A percentile compares a stretch with the other conserved stretches of the same genome.
Conservation (phyloP, 2,888 invertebrate genomes). For the Danaus chrysippus region DNA sequence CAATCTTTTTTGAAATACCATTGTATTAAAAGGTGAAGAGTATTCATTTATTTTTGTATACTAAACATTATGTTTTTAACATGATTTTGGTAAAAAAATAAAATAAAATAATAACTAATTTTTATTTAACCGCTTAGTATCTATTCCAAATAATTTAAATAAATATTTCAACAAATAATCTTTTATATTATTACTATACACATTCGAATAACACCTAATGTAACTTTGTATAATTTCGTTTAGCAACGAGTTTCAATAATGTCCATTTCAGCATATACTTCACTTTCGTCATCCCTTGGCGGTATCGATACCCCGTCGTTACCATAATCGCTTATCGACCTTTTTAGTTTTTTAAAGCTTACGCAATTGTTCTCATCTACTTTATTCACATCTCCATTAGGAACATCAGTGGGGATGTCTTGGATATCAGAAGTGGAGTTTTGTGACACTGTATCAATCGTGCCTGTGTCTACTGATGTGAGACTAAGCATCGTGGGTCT, state of each 20-base stretch:
- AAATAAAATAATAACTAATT: too few relatives aligned
- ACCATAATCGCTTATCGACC: slow-evolving; percentile 19
- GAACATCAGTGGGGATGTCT: slow-evolving; percentile 38
- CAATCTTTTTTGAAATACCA: too few relatives aligned
- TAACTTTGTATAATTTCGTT: neutral
- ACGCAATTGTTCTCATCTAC: slow-evolving; percentile 20
- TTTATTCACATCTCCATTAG: slow-evolving; percentile 12
- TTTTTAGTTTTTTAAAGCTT: slow-evolving; percentile 19
- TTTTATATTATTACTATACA: too few relatives aligned
- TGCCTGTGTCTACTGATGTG: slow-evolving; percentile 32
- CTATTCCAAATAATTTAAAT: too few relatives aligned
- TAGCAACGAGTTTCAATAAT: slow-evolving; percentile 59
- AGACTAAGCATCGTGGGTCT: slow-evolving; percentile 44
- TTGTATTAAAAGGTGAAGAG: too few relatives aligned
- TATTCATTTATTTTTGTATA: too few relatives aligned
- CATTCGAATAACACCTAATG: too few relatives aligned
- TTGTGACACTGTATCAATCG: slow-evolving; percentile 36
- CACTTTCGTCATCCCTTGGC: slow-evolving; percentile 38
- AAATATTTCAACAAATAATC: too few relatives aligned
- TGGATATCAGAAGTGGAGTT: slow-evolving; percentile 41
- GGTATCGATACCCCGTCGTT: slow-evolving; percentile 26
- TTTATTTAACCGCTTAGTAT: too few relatives aligned
- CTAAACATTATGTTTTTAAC: too few relatives aligned
- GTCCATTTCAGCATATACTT: slow-evolving; percentile 43
- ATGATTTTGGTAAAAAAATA: too few relatives aligned